Conservation (phyloP, 2,888 invertebrate genomes). For the Myathropa florea region DNA sequence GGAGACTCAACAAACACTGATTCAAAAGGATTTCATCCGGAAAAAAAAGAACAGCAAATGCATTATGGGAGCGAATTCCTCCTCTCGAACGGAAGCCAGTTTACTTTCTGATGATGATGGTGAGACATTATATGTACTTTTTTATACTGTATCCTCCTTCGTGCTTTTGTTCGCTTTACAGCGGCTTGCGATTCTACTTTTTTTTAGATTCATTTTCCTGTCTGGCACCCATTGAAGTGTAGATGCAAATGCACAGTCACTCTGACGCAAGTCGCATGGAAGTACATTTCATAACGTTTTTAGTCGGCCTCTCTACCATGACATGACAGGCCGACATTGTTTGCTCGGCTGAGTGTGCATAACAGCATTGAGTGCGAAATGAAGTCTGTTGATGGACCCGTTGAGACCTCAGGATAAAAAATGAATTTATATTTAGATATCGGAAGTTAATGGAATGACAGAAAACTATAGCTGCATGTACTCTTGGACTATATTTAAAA, state of each 20-base stretch:
- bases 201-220: not conserved
- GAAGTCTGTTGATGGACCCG: not conserved
- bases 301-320: not conserved
- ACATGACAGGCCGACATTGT: not conserved
- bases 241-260: not conserved
- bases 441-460: not conserved
- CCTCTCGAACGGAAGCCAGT: conserved; percentile 79
- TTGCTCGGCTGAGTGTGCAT: not conserved
- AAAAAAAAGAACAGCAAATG: conserved; percentile 51
- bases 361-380: not conserved
- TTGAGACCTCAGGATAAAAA: not conserved
- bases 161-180: not conserved
- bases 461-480: too few relatives aligned
- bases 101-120: conserved; percentile 80
- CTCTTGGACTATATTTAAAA: too few relatives aligned
- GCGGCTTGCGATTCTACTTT: not conserved
- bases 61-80: conserved; percentile 80
- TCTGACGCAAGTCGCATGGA: not conserved
- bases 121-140: conserved; percentile 73
- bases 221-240: not conserved
- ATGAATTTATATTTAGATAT: not conserved
- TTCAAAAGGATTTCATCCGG: conserved; percentile 38
- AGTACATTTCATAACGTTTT: not conserved
- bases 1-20: not conserved
- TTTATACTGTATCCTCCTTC: too few relatives aligned